Conservation (phyloP, 2,888 invertebrate species). For the Microdon myrmicae region DNA sequence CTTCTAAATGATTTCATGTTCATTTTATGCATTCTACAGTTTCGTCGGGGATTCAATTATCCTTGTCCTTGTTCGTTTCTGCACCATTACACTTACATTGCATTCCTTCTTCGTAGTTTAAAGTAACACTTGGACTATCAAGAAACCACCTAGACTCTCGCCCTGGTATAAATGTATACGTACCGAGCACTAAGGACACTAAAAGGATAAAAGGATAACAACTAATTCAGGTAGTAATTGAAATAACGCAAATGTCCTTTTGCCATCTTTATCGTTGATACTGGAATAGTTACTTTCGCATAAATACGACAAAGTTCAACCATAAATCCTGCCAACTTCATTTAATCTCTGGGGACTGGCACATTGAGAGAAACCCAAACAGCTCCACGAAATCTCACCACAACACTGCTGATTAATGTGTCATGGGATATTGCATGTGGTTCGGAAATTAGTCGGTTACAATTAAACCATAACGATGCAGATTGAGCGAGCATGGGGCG, state of each 20-base stretch:
- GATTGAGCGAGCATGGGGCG: no score
- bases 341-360: no score
- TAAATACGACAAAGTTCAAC: constrained; percentile 9
- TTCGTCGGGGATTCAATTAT: constrained; percentile 32
- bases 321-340: constrained; percentile 4
- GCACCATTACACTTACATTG: constrained; percentile 29
- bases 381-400: no score
- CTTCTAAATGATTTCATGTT: constrained; percentile 34
- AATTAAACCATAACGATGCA: no score
- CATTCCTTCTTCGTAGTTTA: background rate
- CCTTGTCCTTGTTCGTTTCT: constrained; percentile 37
- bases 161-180: no score
- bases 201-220: constrained; percentile 14
- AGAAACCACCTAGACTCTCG: no score
- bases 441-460: constrained; percentile 11
- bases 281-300: constrained; percentile 16
- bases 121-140: no score
- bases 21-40: background rate
- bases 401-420: constrained; percentile 29
- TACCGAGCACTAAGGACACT: background rate
- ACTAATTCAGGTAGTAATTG: constrained; percentile 27
- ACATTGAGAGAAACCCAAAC: no score
- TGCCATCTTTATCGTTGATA: background rate
- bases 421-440: constrained; percentile 22
- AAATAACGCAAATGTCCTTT: constrained; percentile 19